Conservation (phyloP, 1,140 invertebrate species). For the Liolophura sinensis region DNA sequence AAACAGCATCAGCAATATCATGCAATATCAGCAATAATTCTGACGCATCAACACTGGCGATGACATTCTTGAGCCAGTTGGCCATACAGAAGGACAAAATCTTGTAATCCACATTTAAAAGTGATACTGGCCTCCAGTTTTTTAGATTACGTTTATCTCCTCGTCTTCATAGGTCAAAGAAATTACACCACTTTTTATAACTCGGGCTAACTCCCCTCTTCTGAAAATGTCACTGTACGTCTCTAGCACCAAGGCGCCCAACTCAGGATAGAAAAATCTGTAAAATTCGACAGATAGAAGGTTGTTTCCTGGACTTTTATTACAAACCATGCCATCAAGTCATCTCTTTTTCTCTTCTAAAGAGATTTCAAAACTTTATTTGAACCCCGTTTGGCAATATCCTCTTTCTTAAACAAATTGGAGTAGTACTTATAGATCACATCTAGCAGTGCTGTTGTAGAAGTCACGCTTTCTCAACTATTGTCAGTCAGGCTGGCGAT, state of each 20-base stretch:
- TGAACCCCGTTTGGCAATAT: conserved; percentile 1
- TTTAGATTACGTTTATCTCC: conserved; percentile 11
- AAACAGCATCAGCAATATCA: conserved; percentile 12
- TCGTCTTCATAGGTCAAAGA: conserved; percentile 11
- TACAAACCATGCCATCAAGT: conserved; percentile 5
- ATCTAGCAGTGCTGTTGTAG: conserved; percentile 5
- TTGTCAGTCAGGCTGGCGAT: no score
- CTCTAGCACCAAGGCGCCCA: conserved; percentile 1
- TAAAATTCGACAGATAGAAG: conserved; percentile 16
- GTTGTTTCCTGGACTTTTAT: conserved; percentile 18
- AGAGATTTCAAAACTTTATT: conserved; percentile 11
- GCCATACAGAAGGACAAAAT: conserved; percentile 11
- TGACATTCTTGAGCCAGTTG: conserved; percentile 15
- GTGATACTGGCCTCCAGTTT: conserved; percentile 11
- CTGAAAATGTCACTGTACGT: neutral
- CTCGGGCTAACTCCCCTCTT: conserved; percentile 3
- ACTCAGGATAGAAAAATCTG: conserved; percentile 4
- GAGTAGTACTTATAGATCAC: conserved; percentile 12
- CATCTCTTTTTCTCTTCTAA: conserved; percentile 5
- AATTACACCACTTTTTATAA: conserved; percentile 9
- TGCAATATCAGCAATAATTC: conserved; percentile 8
- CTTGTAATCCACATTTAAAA: conserved; percentile 19
- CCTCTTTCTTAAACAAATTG: no score
- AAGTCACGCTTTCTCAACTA: no score
- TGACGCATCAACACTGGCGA: conserved; percentile 12